These are phyloP conservation scores for Drosophila virilis DNA, from an alignment of 1,140 invertebrate species.

Conservation along the genomic window DNA sequence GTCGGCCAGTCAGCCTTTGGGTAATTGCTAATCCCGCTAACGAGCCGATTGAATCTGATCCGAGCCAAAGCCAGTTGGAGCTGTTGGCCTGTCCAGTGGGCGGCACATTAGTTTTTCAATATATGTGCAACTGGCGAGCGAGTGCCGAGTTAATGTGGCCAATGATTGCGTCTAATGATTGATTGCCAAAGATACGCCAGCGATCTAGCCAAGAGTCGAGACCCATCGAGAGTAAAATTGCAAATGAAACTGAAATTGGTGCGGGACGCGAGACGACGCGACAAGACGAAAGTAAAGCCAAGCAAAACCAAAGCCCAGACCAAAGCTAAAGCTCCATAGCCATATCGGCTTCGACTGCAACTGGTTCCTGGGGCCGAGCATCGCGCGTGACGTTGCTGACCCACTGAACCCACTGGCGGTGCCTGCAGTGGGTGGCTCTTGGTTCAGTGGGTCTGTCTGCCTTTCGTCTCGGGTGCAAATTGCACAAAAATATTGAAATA, in stretches of 20 bases:
- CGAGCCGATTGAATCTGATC: conserved; percentile 52
- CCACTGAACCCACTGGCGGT: conserved; percentile 66
- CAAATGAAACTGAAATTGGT: conserved; percentile 77
- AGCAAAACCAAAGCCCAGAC: conserved; percentile 2
- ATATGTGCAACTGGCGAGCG: conserved; percentile 39
- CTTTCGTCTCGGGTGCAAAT: conserved; percentile 68
- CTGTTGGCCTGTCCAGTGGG: conserved; percentile 66
- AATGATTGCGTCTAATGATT: conserved; percentile 81
- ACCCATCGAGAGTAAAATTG: conserved; percentile 71
- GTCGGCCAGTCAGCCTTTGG: conserved; percentile 58
- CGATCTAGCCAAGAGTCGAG: conserved; percentile 12
- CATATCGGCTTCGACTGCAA: conserved; percentile 32
- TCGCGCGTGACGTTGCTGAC: conserved; percentile 76
- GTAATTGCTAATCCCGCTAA: conserved; percentile 82
- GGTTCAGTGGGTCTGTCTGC: conserved; percentile 28
- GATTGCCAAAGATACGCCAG: conserved; percentile 76
- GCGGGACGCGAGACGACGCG: conserved; percentile 24
- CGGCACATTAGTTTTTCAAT: conserved; percentile 67
- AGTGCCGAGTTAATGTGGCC: conserved; percentile 77
- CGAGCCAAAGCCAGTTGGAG: conserved; percentile 6
- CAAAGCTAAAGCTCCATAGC: background rate
- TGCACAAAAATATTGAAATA: conserved; percentile 75
- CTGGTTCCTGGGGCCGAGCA: conserved; percentile 50
- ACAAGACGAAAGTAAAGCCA: background rate
- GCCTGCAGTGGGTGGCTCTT: conserved; percentile 59